These are phyloP conservation scores for Cryptocephalus moraei DNA, from an alignment of 2,888 invertebrate species.

Conservation along the genomic window DNA sequence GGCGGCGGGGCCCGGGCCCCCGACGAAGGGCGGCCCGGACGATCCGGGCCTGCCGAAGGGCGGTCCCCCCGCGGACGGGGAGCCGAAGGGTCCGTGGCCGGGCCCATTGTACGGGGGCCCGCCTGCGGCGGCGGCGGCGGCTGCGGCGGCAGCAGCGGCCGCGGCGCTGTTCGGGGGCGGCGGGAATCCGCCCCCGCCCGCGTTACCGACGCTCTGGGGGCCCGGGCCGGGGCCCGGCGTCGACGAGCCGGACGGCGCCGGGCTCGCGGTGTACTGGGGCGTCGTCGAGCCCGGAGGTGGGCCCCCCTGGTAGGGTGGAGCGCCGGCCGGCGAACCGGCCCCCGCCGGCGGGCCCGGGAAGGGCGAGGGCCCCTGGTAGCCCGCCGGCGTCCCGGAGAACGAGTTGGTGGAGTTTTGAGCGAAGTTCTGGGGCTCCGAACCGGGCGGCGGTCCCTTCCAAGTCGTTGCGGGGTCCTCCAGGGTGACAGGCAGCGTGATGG, in stretches of 20 bases:
- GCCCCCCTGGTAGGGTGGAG: constrained; percentile 31
- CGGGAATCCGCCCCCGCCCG: constrained; percentile 36
- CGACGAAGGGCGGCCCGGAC: constrained; percentile 61
- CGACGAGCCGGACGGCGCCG: constrained; percentile 72
- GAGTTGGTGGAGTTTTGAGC: constrained; percentile 50
- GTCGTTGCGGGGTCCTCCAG: constrained; percentile 66
- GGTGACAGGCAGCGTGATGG: constrained; percentile 58
- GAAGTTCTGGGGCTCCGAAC: constrained; percentile 56
- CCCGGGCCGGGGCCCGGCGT: constrained; percentile 63
- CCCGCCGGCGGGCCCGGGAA: constrained; percentile 59
- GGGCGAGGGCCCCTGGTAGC: constrained; percentile 44
- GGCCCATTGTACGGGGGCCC: constrained; percentile 58
- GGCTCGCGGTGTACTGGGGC: constrained; percentile 78
- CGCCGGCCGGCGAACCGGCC: constrained; percentile 44
- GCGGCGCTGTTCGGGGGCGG: constrained; percentile 46
- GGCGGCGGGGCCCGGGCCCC: constrained; percentile 52
- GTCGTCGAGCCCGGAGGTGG: constrained; percentile 65
- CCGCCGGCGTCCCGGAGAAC: constrained; percentile 41
- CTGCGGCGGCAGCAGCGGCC: too few relatives aligned
- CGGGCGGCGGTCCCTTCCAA: constrained; percentile 70
- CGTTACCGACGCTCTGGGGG: constrained; percentile 43
- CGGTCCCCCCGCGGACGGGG: constrained; percentile 53
- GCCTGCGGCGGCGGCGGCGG: constrained; percentile 12
- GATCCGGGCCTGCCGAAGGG: constrained; percentile 53
- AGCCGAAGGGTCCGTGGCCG: constrained; percentile 50